A percentile compares a stretch with the other conserved stretches of the same genome.
phyloP scores from a whole-genome alignment of 2,113 vertebrate genomes.

The Archocentrus centrarchus region DNA sequence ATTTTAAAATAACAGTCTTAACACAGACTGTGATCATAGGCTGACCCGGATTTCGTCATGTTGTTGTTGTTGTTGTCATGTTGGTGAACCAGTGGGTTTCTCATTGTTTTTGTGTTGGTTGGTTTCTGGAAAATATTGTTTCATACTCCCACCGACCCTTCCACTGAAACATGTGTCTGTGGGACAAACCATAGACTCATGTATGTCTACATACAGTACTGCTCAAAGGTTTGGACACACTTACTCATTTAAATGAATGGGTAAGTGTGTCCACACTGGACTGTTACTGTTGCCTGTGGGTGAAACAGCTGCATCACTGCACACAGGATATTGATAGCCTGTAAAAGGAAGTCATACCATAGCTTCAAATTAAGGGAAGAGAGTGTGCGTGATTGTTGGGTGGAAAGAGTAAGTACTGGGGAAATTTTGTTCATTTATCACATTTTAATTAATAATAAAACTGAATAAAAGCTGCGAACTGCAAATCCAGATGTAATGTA shows the following conservation, averaged over 20 bases:
- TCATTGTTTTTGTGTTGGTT: constrained; percentile 8
- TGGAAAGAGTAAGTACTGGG: neutral
- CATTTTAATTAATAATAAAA: neutral
- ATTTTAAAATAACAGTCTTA: too few species aligned
- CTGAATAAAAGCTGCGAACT: neutral
- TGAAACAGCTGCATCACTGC: constrained; percentile 1
- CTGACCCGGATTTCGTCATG: too few species aligned
- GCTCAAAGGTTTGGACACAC: too few species aligned
- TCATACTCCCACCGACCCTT: constrained; percentile 45
- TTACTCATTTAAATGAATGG: too few species aligned
- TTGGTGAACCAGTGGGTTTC: neutral
- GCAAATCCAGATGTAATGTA: neutral
- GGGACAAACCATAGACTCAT: too few species aligned
- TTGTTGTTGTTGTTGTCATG: too few species aligned
- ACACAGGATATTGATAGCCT: neutral
- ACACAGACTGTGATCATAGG: too few species aligned
- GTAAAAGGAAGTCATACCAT: rapidly evolving
- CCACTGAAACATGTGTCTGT: neutral
- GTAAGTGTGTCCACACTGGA: too few species aligned
- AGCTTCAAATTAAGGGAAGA: neutral
- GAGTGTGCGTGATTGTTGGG: rapidly evolving
- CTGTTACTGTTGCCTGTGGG: too few species aligned
- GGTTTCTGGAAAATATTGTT: constrained; percentile 62
- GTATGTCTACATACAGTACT: too few species aligned
- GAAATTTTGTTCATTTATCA: rapidly evolving